Evolutionary conservation across 2,888 invertebrate species (phyloP), one percentile per base, ranked within the genome.

Genomic region (Sycophila texana): DNA sequence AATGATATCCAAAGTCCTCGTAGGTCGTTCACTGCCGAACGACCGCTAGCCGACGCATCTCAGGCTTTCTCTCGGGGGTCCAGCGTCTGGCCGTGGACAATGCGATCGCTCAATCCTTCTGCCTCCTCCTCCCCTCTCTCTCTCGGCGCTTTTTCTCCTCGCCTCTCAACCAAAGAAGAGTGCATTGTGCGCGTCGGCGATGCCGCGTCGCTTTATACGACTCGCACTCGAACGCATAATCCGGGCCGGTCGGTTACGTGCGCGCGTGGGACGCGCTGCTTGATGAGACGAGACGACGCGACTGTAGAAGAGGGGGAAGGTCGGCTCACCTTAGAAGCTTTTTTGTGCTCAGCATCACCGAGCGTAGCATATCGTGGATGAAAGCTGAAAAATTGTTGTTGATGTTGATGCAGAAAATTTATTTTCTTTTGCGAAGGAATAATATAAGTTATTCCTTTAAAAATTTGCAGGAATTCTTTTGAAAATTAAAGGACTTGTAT

Each of bases 271-370:
- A 74, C 18, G 55, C 30, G 4, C 5, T 10, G 47, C n/a, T 26
- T 18, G 79, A 51, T 68, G 55, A 47, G 20, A 16, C 18, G 47
- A 60, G 18, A 51, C 51, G 22, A 57, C 39, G 47, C 16, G 4
- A 10, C 4, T n/a, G 26, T 14, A 20, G 63, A 51, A 68, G 74
- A 74, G 47, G 49, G 51, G 65, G 70, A 16, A 66, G 63, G 67
- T n/a, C 68, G 57, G 51, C 39, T 47, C 77, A 74, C 68, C 61
- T 76, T 77, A 71, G 71, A 77, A 77, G 71, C 57, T 65, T 77
- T 63, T 77, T 77, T 76, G 55, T 71, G 61, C 63, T 16, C 49
- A 14, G 0, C 39, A 7, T 39, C 39, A 39, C 10, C 39, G 39
- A 39, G 10, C 39, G 39, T 39, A 5, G 39, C 39, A 39, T 1